A percentile compares a stretch with the other conserved stretches of the same genome.
Evolutionary conservation across 2,797 vertebrate species (phyloP).

Genomic region (Malacoctenus gilli): DNA sequence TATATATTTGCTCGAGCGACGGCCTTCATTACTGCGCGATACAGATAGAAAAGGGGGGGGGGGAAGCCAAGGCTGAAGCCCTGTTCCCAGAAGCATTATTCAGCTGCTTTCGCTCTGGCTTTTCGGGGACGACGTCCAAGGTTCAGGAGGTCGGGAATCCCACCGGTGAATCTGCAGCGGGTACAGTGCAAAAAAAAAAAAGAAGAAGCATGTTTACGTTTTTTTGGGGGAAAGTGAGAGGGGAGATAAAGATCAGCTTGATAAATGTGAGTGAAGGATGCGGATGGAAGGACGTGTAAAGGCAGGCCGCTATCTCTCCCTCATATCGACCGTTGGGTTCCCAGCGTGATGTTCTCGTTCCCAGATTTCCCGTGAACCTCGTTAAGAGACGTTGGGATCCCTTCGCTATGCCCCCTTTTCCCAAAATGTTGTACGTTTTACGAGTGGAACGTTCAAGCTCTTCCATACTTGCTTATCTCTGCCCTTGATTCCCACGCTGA

Average conservation of each 20-base stretch:
- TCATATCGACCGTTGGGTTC: conserved; percentile 62
- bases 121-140: conserved; percentile 44
- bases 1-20: conserved; percentile 69
- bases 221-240: conserved; percentile 34
- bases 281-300: conserved; percentile 57
- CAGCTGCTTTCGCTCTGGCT: conserved; percentile 28
- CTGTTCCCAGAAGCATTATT: conserved; percentile 62
- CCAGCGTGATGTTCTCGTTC: conserved; percentile 35
- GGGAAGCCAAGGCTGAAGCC: conserved; percentile 35
- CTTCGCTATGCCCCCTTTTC: conserved; percentile 22
- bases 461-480: conserved; percentile 73
- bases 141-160: conserved; percentile 30
- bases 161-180: conserved; percentile 49
- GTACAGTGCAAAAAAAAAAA: conserved; percentile 11
- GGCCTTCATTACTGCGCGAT: conserved; percentile 58
- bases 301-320: conserved; percentile 67
- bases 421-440: conserved; percentile 60
- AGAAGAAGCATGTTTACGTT: conserved; percentile 33
- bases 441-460: conserved; percentile 54
- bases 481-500: conserved; percentile 78
- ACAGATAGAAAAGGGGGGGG: conserved; percentile 30
- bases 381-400: too few relatives aligned
- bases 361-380: too few relatives aligned
- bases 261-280: conserved; percentile 39
- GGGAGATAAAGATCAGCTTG: conserved; percentile 55